phyloP scores from a whole-genome alignment of 2,888 invertebrate genomes.

The Sepioteuthis lessoniana region DNA sequence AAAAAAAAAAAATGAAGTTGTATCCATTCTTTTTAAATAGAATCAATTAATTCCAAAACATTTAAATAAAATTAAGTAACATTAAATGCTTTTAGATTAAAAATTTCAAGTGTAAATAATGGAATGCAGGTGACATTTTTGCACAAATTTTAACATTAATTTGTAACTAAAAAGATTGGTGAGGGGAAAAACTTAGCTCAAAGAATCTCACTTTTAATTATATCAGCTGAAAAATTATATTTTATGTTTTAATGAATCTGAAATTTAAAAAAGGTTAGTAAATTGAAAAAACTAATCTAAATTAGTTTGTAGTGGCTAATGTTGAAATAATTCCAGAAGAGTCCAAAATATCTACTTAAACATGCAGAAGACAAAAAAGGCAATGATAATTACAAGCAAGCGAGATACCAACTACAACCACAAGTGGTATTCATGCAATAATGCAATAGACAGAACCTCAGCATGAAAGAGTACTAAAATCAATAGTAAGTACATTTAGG shows the following conservation, averaged over 20 bases:
- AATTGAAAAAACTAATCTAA: neutral
- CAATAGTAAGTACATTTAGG: neutral
- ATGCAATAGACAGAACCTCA: neutral
- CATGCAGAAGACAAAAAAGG: conserved; percentile 17
- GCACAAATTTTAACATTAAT: no score
- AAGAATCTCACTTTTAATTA: no score
- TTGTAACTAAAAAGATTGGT: no score
- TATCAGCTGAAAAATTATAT: no score
- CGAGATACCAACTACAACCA: conserved; percentile 36
- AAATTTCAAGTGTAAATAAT: no score
- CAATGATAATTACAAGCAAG: neutral
- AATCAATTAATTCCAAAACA: no score
- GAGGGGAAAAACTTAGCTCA: no score
- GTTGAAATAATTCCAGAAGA: neutral
- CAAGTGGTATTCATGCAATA: conserved; percentile 4
- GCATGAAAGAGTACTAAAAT: neutral
- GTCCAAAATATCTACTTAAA: neutral
- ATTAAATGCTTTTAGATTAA: no score
- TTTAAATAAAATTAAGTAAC: no score
- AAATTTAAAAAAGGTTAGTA: neutral
- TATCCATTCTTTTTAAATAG: no score
- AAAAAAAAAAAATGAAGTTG: no score
- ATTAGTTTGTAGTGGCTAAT: neutral
- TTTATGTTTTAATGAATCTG: neutral
- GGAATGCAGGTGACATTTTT: no score